Percentiles rank a stretch among this genome's conserved stretches.
Evolutionary conservation across 2,797 vertebrate genomes (phyloP).

Genomic region (Oreochromis grahami): DNA sequence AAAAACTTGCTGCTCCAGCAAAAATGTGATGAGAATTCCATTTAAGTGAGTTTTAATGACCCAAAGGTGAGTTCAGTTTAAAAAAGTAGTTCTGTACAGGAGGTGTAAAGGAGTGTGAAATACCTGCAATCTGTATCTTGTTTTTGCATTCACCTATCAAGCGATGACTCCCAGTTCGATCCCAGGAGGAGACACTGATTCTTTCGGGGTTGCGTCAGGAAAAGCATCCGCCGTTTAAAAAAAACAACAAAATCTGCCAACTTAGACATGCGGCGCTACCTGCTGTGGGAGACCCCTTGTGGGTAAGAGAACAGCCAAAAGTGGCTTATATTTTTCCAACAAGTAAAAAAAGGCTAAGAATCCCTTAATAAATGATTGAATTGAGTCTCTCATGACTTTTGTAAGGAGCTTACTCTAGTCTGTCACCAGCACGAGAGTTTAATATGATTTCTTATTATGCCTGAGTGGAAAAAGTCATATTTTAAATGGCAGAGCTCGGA

Average conservation of each 20-base stretch:
- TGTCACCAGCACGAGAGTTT: not conserved
- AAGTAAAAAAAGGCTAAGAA: not conserved
- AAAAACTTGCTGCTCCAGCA: constrained; percentile 8
- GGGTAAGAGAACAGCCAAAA: not conserved
- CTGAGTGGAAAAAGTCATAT: not conserved
- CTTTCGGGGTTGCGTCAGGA: not conserved
- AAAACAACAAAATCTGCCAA: not conserved
- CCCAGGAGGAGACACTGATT: not conserved
- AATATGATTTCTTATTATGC: not conserved
- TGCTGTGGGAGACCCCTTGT: not conserved
- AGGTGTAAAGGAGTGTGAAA: not conserved
- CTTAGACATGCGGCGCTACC: not conserved
- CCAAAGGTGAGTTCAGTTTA: not conserved
- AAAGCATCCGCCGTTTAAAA: not conserved
- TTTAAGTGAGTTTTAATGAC: constrained; percentile 14
- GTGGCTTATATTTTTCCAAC: not conserved
- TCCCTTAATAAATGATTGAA: not conserved
- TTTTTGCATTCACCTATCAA: not conserved
- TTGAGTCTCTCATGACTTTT: not conserved
- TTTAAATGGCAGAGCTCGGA: not conserved
- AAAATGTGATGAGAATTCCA: constrained; percentile 18
- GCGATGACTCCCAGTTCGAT: not conserved
- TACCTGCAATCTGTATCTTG: not conserved
- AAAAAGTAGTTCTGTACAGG: not conserved
- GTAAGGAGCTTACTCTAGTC: not conserved